Evolutionary conservation across 1,140 invertebrate species (phyloP).

Genomic region (Conus betulinus): DNA sequence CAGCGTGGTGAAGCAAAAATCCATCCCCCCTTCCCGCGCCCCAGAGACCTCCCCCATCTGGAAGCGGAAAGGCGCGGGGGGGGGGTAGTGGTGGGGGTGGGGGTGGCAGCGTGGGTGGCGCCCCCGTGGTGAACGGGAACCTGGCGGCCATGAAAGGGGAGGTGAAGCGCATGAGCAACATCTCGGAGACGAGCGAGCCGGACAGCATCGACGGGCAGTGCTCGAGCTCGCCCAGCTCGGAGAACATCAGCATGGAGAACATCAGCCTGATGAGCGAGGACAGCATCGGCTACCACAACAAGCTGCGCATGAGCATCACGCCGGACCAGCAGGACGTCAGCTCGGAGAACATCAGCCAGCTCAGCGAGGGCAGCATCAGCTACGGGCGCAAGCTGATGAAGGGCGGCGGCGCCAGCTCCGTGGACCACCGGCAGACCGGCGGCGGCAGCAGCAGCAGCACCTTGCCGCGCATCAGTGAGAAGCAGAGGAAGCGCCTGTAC

Average conservation of each 20-base stretch:
- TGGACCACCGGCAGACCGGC: neutral
- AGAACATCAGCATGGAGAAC: constrained; percentile 69
- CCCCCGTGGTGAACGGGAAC: constrained; percentile 50
- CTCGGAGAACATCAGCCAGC: neutral
- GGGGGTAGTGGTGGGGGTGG: constrained; percentile 20
- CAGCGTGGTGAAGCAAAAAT: constrained; percentile 41
- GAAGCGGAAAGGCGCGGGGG: constrained; percentile 79
- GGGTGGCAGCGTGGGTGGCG: neutral
- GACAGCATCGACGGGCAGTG: constrained; percentile 74
- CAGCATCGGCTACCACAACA: constrained; percentile 66
- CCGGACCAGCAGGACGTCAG: constrained; percentile 52
- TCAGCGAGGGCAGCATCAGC: neutral
- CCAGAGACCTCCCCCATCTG: constrained; percentile 80
- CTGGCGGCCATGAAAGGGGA: constrained; percentile 64
- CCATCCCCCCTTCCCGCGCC: constrained; percentile 43
- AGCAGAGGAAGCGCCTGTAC: constrained; percentile 88
- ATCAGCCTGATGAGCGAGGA: constrained; percentile 62
- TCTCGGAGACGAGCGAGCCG: constrained; percentile 78
- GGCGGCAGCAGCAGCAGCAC: constrained; percentile 36
- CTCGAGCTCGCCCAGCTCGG: constrained; percentile 69
- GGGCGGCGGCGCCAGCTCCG: neutral
- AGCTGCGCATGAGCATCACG: constrained; percentile 65
- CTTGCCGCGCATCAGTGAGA: constrained; percentile 74
- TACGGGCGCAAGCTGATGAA: neutral
- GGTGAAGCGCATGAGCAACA: constrained; percentile 77